A percentile compares a stretch with the other conserved stretches of the same genome.
Evolutionary conservation across 2,113 vertebrate species (phyloP).

Genomic region (Poecilia latipinna): DNA sequence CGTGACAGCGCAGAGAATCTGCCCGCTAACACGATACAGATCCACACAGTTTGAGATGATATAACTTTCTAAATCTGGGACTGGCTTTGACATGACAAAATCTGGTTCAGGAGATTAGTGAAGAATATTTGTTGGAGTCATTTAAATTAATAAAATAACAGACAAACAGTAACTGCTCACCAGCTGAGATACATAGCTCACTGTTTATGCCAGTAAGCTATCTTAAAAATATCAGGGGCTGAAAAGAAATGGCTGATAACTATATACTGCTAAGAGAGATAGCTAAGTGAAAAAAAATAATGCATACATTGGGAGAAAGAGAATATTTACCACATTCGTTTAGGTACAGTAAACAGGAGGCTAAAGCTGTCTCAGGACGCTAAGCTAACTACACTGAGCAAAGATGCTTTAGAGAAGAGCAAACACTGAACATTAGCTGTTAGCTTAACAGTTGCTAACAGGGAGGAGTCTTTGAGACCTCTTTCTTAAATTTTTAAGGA

Average conservation of each 20-base stretch:
- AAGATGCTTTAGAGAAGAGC: neutral
- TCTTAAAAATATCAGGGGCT: too few relatives aligned
- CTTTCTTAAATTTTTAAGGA: neutral
- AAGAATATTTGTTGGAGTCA: neutral
- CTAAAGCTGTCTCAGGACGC: too few relatives aligned
- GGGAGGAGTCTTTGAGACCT: too few relatives aligned
- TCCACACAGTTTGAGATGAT: neutral
- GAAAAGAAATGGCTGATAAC: too few relatives aligned
- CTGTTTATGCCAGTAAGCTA: neutral
- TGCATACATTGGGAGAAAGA: neutral
- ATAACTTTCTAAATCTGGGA: neutral
- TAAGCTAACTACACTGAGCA: too few relatives aligned
- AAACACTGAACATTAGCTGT: neutral
- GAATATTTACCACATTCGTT: neutral
- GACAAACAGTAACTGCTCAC: neutral
- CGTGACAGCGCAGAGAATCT: slow-evolving; percentile 38
- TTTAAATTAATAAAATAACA: neutral
- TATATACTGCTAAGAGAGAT: too few relatives aligned
- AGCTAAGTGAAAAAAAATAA: neutral
- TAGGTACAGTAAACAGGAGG: too few relatives aligned
- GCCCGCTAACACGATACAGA: slow-evolving; percentile 50
- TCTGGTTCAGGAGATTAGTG: neutral
- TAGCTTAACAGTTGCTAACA: neutral
- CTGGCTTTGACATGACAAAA: neutral
- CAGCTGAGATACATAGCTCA: neutral